A percentile compares a stretch with the other conserved stretches of the same genome.
These are phyloP conservation scores for Cylloceria caligata DNA, from an alignment of 2,888 invertebrate genomes.

Conservation along the genomic window DNA sequence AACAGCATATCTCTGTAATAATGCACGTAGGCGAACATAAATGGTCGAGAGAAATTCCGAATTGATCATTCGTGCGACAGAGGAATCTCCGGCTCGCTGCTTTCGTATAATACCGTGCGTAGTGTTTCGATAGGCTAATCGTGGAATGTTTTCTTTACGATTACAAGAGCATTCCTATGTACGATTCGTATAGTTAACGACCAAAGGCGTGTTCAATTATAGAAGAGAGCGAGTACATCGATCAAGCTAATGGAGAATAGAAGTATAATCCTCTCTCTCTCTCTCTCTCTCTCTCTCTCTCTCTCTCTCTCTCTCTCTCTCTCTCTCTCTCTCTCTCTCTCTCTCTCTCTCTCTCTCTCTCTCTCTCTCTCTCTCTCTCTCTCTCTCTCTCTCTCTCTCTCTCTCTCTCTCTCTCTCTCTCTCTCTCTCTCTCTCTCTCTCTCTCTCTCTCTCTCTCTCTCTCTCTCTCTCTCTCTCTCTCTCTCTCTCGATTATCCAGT, in stretches of 20 bases:
- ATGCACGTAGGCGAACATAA: not conserved
- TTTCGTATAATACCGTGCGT: conserved; percentile 20
- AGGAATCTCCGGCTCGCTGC: not conserved
- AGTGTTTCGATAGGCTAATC: conserved; percentile 44
- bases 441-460: too few relatives aligned
- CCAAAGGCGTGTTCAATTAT: conserved; percentile 12
- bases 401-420: too few relatives aligned
- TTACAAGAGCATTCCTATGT: conserved; percentile 7
- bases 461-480: too few relatives aligned
- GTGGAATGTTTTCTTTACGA: conserved; percentile 53
- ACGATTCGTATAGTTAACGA: conserved; percentile 28
- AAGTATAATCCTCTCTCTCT: conserved; percentile 2
- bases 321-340: too few relatives aligned
- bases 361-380: too few relatives aligned
- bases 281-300: too few relatives aligned
- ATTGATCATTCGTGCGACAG: conserved; percentile 12
- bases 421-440: too few relatives aligned
- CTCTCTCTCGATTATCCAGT: too few relatives aligned
- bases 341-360: too few relatives aligned
- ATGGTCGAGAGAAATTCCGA: conserved; percentile 34
- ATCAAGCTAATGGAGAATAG: conserved; percentile 44
- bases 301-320: too few relatives aligned
- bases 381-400: too few relatives aligned
- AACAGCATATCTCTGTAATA: not conserved
- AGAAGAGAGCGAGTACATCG: not conserved